Conservation (phyloP, 2,113 vertebrate genomes). For the Gymnarchus niloticus region DNA sequence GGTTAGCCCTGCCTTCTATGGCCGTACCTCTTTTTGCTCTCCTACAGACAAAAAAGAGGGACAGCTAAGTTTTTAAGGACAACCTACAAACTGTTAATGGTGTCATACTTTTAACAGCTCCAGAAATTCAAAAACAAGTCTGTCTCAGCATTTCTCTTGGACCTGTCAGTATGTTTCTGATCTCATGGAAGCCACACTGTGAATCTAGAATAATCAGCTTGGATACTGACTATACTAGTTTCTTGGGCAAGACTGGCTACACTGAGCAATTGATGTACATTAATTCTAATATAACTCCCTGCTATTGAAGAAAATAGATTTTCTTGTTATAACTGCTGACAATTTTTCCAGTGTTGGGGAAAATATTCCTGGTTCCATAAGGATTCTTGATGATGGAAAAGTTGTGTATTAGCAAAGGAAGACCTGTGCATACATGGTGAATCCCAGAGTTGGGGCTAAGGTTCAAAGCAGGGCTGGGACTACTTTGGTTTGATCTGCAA, state of each 20-base stretch:
- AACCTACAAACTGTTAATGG: neutral
- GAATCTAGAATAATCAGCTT: neutral
- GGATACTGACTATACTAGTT: neutral
- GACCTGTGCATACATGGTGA: no score
- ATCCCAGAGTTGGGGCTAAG: no score
- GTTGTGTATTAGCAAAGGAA: no score
- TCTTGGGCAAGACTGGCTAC: neutral
- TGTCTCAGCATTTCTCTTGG: neutral
- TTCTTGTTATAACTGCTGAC: no score
- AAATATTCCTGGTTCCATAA: no score
- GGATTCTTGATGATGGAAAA: no score
- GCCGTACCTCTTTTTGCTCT: neutral
- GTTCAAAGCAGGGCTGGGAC: no score
- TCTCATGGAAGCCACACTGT: neutral
- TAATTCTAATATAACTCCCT: neutral
- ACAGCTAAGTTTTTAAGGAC: neutral
- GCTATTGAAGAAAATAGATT: neutral
- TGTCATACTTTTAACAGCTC: neutral
- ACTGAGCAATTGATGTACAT: neutral
- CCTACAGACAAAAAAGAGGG: neutral
- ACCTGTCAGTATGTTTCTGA: neutral
- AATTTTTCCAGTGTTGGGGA: neutral
- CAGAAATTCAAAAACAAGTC: neutral
- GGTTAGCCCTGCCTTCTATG: neutral
- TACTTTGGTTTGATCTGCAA: no score